phyloP scores from a whole-genome alignment of 2,113 vertebrate species.

The Gnathonemus echidnorhynchus region DNA sequence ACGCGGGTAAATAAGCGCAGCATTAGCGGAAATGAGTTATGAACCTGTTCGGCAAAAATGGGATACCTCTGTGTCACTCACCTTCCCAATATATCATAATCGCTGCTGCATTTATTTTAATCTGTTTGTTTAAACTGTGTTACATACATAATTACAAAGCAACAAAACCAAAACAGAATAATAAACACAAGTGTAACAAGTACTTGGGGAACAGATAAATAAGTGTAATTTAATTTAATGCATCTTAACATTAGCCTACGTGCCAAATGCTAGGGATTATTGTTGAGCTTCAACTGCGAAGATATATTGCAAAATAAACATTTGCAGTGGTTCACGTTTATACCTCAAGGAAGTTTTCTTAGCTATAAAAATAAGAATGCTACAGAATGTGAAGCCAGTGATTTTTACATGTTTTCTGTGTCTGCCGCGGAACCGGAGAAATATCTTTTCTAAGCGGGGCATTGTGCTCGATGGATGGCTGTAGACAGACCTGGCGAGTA shows the following conservation, averaged over 20 bases:
- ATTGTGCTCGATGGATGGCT: not conserved
- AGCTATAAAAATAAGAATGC: not conserved
- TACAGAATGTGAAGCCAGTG: not conserved
- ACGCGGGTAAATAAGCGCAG: not conserved
- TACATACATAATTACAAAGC: not conserved
- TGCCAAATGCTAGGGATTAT: not conserved
- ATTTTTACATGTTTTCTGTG: not conserved
- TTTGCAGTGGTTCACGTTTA: not conserved
- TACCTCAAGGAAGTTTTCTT: not conserved
- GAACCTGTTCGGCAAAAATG: not conserved
- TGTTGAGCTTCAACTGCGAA: not conserved
- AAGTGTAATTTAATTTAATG: not conserved
- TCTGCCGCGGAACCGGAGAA: not conserved
- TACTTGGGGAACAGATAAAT: not conserved
- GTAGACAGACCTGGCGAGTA: not conserved
- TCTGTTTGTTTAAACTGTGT: not conserved
- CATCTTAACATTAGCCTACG: not conserved
- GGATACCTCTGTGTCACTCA: not conserved
- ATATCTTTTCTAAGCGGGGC: not conserved
- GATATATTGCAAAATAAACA: not conserved
- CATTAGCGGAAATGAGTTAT: conserved; percentile 1
- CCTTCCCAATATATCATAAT: not conserved
- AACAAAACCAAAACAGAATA: not conserved
- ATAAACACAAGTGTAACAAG: not conserved
- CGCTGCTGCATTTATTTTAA: not conserved